These are phyloP conservation scores for Pangasius macronema DNA, from an alignment of 2,797 vertebrate genomes.

Conservation along the genomic window DNA sequence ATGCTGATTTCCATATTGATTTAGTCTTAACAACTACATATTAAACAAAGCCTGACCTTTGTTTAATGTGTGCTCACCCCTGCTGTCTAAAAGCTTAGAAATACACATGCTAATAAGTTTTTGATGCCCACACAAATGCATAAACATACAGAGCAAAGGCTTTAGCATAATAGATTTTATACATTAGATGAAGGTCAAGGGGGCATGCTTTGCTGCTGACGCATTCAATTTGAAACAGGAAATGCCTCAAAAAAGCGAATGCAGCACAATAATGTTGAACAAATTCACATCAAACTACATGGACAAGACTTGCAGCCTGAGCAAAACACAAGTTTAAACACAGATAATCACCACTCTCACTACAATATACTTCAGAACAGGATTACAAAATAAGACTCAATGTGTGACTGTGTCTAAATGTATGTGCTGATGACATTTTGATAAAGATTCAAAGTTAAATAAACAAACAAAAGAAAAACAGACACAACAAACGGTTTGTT, in stretches of 20 bases:
- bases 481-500: constrained; percentile 46
- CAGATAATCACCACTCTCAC: constrained; percentile 30
- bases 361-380: constrained; percentile 19
- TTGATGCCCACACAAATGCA: constrained; percentile 30
- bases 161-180: constrained; percentile 33
- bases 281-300: background rate
- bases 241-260: background rate
- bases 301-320: background rate
- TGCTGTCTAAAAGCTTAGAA: constrained; percentile 16
- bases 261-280: background rate
- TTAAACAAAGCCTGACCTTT: constrained; percentile 22
- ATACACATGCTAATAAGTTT: constrained; percentile 31
- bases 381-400: constrained; percentile 18
- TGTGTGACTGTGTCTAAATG: background rate
- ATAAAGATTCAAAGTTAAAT: constrained; percentile 15
- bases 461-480: constrained; percentile 8
- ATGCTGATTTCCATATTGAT: constrained; percentile 38
- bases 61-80: constrained; percentile 18
- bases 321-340: constrained; percentile 5
- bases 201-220: background rate
- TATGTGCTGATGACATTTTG: constrained; percentile 22
- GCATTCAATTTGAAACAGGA: background rate
- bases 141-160: constrained; percentile 27
- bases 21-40: constrained; percentile 18
- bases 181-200: background rate